These are phyloP conservation scores for Tenthredo notha DNA, from an alignment of 2,888 invertebrate genomes.

Conservation along the genomic window DNA sequence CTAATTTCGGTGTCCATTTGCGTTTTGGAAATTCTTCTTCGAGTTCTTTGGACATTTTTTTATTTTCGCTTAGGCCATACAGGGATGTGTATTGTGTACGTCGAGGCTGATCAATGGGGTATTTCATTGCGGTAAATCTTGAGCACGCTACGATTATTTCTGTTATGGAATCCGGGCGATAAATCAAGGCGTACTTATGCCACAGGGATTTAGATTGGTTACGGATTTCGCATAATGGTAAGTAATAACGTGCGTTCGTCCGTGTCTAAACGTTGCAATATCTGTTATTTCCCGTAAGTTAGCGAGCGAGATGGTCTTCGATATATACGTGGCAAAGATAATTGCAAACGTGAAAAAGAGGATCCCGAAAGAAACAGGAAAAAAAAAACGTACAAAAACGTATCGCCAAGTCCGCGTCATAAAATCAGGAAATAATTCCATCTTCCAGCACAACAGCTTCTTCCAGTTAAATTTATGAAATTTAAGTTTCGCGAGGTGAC, in stretches of 20 bases:
- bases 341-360: neutral
- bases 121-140: neutral
- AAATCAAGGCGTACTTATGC: constrained; percentile 34
- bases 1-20: neutral
- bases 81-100: neutral
- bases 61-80: neutral
- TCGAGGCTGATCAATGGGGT: neutral
- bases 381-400: neutral
- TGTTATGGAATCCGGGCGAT: constrained; percentile 32
- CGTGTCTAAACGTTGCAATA: constrained; percentile 22
- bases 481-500: neutral
- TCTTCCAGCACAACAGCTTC: neutral
- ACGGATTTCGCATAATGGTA: constrained; percentile 31
- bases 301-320: neutral
- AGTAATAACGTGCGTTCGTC: constrained; percentile 13
- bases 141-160: neutral
- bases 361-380: neutral
- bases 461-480: neutral
- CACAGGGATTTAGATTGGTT: constrained; percentile 1
- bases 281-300: neutral
- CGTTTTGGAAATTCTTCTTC: neutral
- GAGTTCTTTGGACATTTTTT: neutral
- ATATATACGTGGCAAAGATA: neutral
- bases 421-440: neutral
- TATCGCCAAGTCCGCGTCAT: neutral